phyloP scores from a whole-genome alignment of 2,888 invertebrate species.

The Hemaris fuciformis region DNA sequence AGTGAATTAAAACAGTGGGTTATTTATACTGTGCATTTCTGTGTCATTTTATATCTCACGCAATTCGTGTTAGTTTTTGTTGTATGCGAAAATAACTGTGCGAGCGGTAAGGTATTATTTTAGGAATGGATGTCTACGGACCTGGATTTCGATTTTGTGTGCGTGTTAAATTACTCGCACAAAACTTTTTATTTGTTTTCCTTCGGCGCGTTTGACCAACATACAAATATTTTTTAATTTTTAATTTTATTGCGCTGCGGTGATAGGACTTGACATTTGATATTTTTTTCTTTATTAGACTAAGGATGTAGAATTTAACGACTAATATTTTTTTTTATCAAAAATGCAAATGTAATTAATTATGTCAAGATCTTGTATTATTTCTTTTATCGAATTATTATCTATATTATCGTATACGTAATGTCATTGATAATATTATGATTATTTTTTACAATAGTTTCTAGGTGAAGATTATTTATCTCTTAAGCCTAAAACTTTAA shows the following conservation, averaged over 20 bases:
- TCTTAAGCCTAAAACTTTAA: not conserved
- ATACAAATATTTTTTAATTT: not conserved
- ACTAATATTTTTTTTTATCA: not conserved
- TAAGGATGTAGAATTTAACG: not conserved
- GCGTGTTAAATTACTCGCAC: conserved; percentile 23
- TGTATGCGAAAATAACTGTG: conserved; percentile 65
- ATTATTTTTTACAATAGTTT: not conserved
- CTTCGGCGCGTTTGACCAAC: not conserved
- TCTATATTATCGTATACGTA: conserved; percentile 1
- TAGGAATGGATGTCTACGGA: conserved; percentile 45
- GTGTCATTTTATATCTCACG: conserved; percentile 7
- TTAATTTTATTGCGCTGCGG: not conserved
- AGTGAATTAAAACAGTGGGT: conserved; percentile 13
- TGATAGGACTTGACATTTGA: not conserved
- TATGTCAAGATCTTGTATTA: not conserved
- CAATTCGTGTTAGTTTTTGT: conserved; percentile 40
- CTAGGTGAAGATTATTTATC: not conserved
- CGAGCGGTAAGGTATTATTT: conserved; percentile 69
- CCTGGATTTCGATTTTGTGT: conserved; percentile 33
- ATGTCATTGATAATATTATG: not conserved
- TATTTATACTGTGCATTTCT: conserved; percentile 15
- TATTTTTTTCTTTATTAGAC: not conserved
- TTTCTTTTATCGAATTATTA: not conserved
- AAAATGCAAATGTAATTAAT: not conserved
- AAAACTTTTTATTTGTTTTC: not conserved